Evolutionary conservation across 2,797 vertebrate genomes (phyloP).

Genomic region (Apodemus agrarius): DNA sequence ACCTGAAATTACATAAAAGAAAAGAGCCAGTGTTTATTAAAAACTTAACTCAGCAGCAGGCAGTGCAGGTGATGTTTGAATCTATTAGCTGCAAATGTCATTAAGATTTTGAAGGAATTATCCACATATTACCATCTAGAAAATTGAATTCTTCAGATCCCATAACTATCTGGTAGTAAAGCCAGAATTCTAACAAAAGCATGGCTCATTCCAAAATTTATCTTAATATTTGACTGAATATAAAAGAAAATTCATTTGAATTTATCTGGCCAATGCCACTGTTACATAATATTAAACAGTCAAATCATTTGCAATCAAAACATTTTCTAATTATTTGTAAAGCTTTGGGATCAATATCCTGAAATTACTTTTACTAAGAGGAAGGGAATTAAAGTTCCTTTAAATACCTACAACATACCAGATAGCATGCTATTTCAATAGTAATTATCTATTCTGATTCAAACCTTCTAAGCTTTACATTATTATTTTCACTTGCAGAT

Average conservation of each 20-base stretch:
- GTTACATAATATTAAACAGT: background rate
- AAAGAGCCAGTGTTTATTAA: constrained; percentile 22
- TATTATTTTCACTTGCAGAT: background rate
- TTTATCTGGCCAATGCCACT: background rate
- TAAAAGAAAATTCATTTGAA: constrained; percentile 12
- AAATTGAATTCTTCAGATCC: background rate
- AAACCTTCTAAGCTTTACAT: background rate
- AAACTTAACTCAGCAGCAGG: background rate
- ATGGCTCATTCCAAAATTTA: background rate
- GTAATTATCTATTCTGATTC: constrained; percentile 11
- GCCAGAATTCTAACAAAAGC: background rate
- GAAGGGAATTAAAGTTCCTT: background rate
- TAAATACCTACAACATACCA: background rate
- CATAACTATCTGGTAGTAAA: background rate
- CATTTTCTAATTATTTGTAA: constrained; percentile 11
- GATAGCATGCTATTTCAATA: background rate
- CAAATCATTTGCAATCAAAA: background rate
- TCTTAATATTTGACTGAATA: background rate
- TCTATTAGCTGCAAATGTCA: constrained; percentile 8
- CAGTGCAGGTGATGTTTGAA: background rate
- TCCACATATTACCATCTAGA: background rate
- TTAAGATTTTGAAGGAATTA: constrained; percentile 34
- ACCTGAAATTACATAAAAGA: background rate
- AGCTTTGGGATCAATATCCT: background rate
- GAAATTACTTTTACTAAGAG: background rate